phyloP scores from a whole-genome alignment of 1,140 invertebrate species.

The Patella vulgata region DNA sequence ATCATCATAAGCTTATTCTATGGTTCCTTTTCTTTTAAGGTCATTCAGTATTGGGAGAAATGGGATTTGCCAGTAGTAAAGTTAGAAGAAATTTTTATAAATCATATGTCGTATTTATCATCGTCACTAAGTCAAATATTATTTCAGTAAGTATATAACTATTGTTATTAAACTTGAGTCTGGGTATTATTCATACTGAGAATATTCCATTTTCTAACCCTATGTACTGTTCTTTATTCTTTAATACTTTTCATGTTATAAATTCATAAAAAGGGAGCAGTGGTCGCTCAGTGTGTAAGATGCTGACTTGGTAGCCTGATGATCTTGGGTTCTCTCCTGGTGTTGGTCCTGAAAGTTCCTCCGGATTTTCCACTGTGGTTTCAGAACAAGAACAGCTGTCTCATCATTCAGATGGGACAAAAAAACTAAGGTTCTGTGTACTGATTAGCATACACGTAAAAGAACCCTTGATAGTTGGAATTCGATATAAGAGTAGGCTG shows the following conservation, averaged over 20 bases:
- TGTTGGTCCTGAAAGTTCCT: no score
- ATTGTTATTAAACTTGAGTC: background rate
- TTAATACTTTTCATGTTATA: no score
- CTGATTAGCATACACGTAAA: no score
- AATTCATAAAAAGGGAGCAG: no score
- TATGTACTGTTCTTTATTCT: background rate
- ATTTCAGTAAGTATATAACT: constrained; percentile 24
- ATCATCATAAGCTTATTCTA: no score
- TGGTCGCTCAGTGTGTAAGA: background rate
- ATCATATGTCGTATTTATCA: constrained; percentile 11
- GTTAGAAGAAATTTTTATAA: constrained; percentile 19
- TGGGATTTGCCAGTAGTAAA: constrained; percentile 9
- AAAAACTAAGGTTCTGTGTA: constrained; percentile 2
- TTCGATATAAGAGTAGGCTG: no score
- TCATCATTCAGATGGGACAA: no score
- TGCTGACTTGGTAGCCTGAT: background rate
- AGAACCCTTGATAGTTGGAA: no score
- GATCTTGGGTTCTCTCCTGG: background rate
- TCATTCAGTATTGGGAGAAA: constrained; percentile 21
- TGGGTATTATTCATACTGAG: background rate
- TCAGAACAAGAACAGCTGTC: no score
- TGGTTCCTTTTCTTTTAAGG: constrained; percentile 6
- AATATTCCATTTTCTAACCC: constrained; percentile 5
- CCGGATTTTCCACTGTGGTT: no score
- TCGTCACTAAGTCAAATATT: constrained; percentile 18